Percentiles rank a stretch among this genome's conserved stretches.
These are phyloP conservation scores for Grapholita molesta DNA, from an alignment of 1,140 invertebrate genomes.

Conservation along the genomic window DNA sequence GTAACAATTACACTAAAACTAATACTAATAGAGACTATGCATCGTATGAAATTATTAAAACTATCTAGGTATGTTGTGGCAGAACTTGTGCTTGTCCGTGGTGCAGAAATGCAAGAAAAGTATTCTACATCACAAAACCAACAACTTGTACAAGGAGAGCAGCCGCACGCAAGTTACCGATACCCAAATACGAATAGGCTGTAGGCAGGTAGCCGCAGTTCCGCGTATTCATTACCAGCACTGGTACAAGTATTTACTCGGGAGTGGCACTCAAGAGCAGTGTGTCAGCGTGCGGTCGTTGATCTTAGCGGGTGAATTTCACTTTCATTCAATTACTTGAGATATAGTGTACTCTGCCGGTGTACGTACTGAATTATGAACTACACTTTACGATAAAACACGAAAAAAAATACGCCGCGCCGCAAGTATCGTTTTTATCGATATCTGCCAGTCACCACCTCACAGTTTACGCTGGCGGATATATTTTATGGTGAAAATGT, in stretches of 20 bases:
- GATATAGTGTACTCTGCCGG: constrained; percentile 18
- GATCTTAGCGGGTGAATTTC: constrained; percentile 59
- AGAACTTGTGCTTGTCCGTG: too few species aligned
- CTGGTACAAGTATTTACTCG: constrained; percentile 3
- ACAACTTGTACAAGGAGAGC: background rate
- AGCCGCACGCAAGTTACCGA: background rate
- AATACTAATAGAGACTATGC: too few species aligned
- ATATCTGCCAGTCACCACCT: constrained; percentile 6
- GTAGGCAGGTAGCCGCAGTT: background rate
- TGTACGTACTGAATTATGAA: constrained; percentile 17
- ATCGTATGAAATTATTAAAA: too few species aligned
- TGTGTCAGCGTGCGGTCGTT: constrained; percentile 60
- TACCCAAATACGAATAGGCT: background rate
- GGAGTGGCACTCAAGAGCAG: constrained; percentile 56
- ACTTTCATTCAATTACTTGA: constrained; percentile 60
- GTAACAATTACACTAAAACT: too few species aligned
- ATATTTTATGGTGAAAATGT: constrained; percentile 8
- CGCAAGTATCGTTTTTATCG: background rate
- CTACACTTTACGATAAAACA: background rate
- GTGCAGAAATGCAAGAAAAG: too few species aligned
- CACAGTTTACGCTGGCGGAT: constrained; percentile 12
- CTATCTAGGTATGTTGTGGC: too few species aligned
- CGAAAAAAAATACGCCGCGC: background rate
- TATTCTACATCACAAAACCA: background rate
- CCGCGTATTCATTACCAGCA: background rate